Base-by-base conservation (phyloP, 2,888 invertebrate species). In the Nemapogon koenigi region DNA sequence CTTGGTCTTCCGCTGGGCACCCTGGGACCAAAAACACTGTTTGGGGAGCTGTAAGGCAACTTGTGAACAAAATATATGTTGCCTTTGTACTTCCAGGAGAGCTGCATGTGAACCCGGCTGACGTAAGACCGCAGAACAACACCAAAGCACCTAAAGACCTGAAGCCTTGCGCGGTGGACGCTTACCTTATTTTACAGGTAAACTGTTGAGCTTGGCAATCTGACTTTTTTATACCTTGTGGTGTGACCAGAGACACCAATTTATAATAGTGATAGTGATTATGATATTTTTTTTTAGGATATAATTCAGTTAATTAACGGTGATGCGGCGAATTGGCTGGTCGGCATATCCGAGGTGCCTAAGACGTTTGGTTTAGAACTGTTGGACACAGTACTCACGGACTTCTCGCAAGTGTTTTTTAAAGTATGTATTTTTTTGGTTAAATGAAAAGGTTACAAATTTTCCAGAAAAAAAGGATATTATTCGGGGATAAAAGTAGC, bases 331-430 rank as follows among this genome's bases (percentile, higher is more conserved):
- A 88, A 88, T 51, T 99, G 97, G 97, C 79, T 99, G 40, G 85
- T 91, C 30, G 97, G 97, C 4, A 92, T 98, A 79, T 92, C 94
- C 2, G 97, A 97, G 69, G 97, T 99, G 88, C 97, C 97, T 2
- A 85, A 97, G 51, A 96, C 97, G 0, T 96, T 99, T 71, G 97
- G 97, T 1, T 71, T 99, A 49, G 98, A 99, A 62, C 79, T 99
- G 15, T 69, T 99, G 32, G 98, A 99, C 62, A 93, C 95, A 0
- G 91, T 97, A 37, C 81, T 99, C 31, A 91, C 89, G 28, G 89
- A 91, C 52, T 94, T 92, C 67, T 88, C 90, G 22, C 83, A 86
- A 33, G 88, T 94, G 33, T 94, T 94, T 68, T 91, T 88, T 55
- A 90, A 90, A 82, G 91, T 91, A 71, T 44, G 39, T 35, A 4